Evolutionary conservation across 2,797 vertebrate genomes (phyloP), one percentile per base, ranked within the genome.

Genomic region (Lagorchestes hirsutus): DNA sequence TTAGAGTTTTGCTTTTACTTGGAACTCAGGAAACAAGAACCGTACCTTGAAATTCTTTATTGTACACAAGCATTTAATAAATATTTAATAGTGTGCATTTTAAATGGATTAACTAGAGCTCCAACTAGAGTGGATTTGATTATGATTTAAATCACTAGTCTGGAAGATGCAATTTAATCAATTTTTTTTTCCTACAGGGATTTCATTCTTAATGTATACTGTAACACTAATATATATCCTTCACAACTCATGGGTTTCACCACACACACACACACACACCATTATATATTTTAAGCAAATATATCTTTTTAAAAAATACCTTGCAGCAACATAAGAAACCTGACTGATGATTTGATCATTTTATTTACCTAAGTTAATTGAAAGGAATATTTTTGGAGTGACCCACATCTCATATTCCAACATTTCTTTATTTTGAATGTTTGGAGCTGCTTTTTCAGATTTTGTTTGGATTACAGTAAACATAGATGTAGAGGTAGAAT

Each of bases 121-220:
- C 55, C 74, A 90, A n/a, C 55, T 95, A 67, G 9, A 90, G 14
- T 93, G 67, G 54, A 93, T 96, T 95, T 91, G 55, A 96, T 97
- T 92, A 94, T 67, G 93, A 29, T 95, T 96, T 95, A 93, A 97
- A 95, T 96, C 46, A 92, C 40, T 90, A 93, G 87, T 95, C 93
- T 97, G 58, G 93, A 96, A 97, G 92, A 95, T 95, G 91, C 94
- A 94, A 90, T 96, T 95, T 96, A 95, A 96, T 97, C 5, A 57
- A 93, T 91, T 95, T 95, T 96, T 94, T 46, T 40, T 94, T 93
- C 91, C 74, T 87, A 95, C 52, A 95, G 94, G 97, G 67, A 96
- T 92, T 90, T 59, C 74, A 93, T 96, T 96, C 92, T 95, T 93
- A 93, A 87, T 95, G 91, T 95, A 95, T 91, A 54, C 54, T 62